Evolutionary conservation across 2,888 invertebrate species (phyloP), one percentile per base, ranked within the genome.

Genomic region (Cryptocheilus praepositus): DNA sequence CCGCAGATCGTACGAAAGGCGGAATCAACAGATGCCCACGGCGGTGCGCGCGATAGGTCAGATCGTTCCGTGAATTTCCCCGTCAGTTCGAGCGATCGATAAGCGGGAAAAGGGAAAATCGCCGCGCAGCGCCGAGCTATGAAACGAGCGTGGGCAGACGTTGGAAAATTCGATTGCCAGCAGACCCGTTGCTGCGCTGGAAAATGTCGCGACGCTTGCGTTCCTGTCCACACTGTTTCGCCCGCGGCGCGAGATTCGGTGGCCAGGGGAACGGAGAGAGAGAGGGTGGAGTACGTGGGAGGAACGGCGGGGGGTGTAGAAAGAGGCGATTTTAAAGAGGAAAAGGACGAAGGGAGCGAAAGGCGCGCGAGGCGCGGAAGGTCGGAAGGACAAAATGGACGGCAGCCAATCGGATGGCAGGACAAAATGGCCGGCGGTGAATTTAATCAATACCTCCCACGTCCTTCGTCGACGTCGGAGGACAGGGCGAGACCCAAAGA

Each of bases 371-470:
- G n/a, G n/a, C n/a, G 57, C 60, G 54, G 54, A 62, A 73, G 70
- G 68, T 71, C 69, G 80, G 78, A 79, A 84, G 85, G 83, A 86
- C 85, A 88, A 88, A 87, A 88, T 87, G 88, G 88, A 82, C 82
- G 87, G 69, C 83, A 76, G 71, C 88, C 88, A 88, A 88, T 88
- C 79, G 79, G 79, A 71, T 71, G 69, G 67, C 73, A 63, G 74
- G 75, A 73, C 84, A 88, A 88, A 85, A 88, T 88, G 88, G 88
- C 88, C 82, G 87, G 82, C 79, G 66, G 80, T 83, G 85, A 86
- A 87, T 88, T 87, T 88, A 87, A 88, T 88, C 88, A 88, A 88
- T 88, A 88, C 82, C 82, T 82, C 80, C 83, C 79, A 76, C 79
- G 81, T 77, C 81, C 83, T 83, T 81, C 81, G 72, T 66, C 46